A percentile compares a stretch with the other conserved stretches of the same genome.
Conservation (phyloP, 2,888 invertebrate species). For the Thereva unica region DNA sequence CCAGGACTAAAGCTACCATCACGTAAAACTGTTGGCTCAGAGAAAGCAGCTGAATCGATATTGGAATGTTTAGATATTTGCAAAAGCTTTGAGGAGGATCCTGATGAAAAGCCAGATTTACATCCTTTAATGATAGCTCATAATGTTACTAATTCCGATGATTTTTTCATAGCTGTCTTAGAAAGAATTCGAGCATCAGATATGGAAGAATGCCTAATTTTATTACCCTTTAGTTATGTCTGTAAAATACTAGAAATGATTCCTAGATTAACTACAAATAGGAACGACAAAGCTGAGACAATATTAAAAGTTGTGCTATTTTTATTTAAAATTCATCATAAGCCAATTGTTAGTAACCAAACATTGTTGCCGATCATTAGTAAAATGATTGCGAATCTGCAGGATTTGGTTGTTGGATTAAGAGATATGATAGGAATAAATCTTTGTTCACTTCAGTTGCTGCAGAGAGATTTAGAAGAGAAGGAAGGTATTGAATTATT, state of each 20-base stretch:
- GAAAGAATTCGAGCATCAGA: slow-evolving; percentile 84
- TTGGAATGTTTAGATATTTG: slow-evolving; percentile 87
- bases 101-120: slow-evolving; percentile 55
- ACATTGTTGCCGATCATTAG: slow-evolving; percentile 62
- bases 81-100: slow-evolving; percentile 64
- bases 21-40: slow-evolving; percentile 66
- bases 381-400: slow-evolving; percentile 49
- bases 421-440: slow-evolving; percentile 87
- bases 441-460: slow-evolving; percentile 75
- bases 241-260: slow-evolving; percentile 76
- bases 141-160: slow-evolving; percentile 71
- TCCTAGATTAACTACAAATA: slow-evolving; percentile 66
- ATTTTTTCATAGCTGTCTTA: slow-evolving; percentile 81
- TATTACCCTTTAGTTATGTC: slow-evolving; percentile 82
- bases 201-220: slow-evolving; percentile 83
- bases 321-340: slow-evolving; percentile 74
- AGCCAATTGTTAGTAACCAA: slow-evolving; percentile 75
- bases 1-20: slow-evolving; percentile 82
- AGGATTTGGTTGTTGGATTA: slow-evolving; percentile 50
- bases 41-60: slow-evolving; percentile 77
- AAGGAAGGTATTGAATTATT: slow-evolving; percentile 77
- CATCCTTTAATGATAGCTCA: slow-evolving; percentile 85
- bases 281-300: slow-evolving; percentile 76
- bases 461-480: slow-evolving; percentile 76
- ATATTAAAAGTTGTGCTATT: slow-evolving; percentile 77